phyloP scores from a whole-genome alignment of 2,797 vertebrate genomes.

The Salarias fasciatus region DNA sequence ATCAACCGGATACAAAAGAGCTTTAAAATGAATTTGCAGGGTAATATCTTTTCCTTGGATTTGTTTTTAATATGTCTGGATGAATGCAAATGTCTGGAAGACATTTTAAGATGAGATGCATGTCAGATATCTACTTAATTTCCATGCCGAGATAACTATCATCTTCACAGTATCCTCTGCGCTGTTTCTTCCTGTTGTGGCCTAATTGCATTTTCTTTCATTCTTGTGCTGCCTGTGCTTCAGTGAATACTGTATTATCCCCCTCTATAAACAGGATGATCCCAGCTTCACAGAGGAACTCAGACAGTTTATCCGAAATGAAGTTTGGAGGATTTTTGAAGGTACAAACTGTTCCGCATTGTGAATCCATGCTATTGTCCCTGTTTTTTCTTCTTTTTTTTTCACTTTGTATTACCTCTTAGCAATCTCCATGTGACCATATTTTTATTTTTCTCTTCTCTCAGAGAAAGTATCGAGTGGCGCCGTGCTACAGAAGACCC shows the following conservation, averaged over 20 bases:
- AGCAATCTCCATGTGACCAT: background rate
- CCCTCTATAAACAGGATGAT: constrained; percentile 81
- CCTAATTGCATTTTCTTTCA: constrained; percentile 32
- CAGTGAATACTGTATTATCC: constrained; percentile 32
- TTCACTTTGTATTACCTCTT: background rate
- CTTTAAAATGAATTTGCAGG: constrained; percentile 1
- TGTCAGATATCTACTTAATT: constrained; percentile 37
- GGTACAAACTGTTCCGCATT: constrained; percentile 79
- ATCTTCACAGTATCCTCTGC: constrained; percentile 34
- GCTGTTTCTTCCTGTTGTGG: background rate
- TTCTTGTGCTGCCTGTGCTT: constrained; percentile 30
- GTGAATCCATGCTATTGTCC: background rate
- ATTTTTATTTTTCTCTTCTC: constrained; percentile 13
- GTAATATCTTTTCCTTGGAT: constrained; percentile 4
- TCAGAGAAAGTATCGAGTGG: constrained; percentile 88
- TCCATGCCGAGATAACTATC: constrained; percentile 35
- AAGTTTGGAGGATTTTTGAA: constrained; percentile 93
- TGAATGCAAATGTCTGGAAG: background rate
- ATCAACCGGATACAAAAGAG: constrained; percentile 7
- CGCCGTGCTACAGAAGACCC: constrained; percentile 86
- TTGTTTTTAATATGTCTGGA: constrained; percentile 24
- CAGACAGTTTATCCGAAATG: constrained; percentile 90
- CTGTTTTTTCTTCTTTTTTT: background rate
- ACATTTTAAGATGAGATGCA: constrained; percentile 11
- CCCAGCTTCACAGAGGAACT: constrained; percentile 90